A percentile compares a stretch with the other conserved stretches of the same genome.
Conservation (phyloP, 2,888 invertebrate genomes). For the Trypoxylon attenuatum region DNA sequence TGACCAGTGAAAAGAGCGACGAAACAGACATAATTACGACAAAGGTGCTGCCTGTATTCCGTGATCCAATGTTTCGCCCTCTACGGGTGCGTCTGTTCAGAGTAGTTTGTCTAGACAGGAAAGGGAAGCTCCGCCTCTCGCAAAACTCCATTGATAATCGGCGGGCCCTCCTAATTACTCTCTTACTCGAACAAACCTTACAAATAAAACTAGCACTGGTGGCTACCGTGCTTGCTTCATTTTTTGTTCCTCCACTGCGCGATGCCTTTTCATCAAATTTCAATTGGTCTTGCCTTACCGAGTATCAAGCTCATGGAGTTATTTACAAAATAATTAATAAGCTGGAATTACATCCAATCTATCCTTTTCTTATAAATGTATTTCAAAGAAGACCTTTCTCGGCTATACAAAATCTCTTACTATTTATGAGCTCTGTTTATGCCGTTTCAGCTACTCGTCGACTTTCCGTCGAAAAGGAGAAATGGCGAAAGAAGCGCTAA, state of each 20-base stretch:
- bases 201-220: conserved; percentile 35
- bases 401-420: too few relatives aligned
- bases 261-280: conserved; percentile 20
- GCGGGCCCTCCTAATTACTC: conserved; percentile 60
- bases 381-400: too few relatives aligned
- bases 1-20: conserved; percentile 10
- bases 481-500: too few relatives aligned
- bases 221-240: conserved; percentile 9
- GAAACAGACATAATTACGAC: conserved; percentile 11
- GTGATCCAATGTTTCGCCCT: conserved; percentile 46
- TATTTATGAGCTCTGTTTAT: too few relatives aligned
- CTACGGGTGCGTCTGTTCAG: conserved; percentile 39
- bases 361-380: background rate
- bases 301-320: background rate
- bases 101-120: conserved; percentile 64
- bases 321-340: conserved; percentile 9
- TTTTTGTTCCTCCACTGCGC: conserved; percentile 17
- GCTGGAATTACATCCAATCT: background rate
- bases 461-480: too few relatives aligned
- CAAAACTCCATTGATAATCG: conserved; percentile 60
- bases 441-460: too few relatives aligned
- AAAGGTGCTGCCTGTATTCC: conserved; percentile 7
- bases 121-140: conserved; percentile 56
- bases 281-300: conserved; percentile 14
- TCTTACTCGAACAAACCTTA: conserved; percentile 29